Evolutionary conservation across 2,797 vertebrate genomes (phyloP).

Genomic region (Hydrocynus forskahlii): DNA sequence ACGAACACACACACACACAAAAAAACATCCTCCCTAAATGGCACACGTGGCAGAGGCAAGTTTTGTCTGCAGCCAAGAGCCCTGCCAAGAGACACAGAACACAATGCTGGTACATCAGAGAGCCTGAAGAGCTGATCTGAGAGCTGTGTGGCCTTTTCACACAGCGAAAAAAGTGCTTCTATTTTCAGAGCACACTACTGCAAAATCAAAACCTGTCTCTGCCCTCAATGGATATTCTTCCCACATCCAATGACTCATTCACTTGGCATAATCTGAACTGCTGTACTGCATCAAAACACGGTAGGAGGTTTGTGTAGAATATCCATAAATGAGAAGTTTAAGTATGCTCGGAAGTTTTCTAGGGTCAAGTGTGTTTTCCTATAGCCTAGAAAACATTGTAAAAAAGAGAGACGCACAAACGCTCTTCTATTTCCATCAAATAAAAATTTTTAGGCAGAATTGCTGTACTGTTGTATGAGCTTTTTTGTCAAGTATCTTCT

Average conservation of each 20-base stretch:
- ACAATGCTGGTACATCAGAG: not conserved
- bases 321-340: conserved; percentile 6
- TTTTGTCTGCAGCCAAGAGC: not conserved
- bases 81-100: conserved; percentile 57
- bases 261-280: not conserved
- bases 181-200: not conserved
- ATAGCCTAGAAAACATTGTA: not conserved
- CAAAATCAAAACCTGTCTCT: conserved; percentile 24
- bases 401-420: conserved; percentile 3
- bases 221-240: conserved; percentile 1
- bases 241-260: conserved; percentile 28
- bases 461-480: not conserved
- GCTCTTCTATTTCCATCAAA: not conserved
- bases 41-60: conserved; percentile 4
- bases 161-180: not conserved
- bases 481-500: not conserved
- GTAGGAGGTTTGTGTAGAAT: not conserved
- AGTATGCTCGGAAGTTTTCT: not conserved
- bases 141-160: not conserved
- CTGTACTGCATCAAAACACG: not conserved
- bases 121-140: conserved; percentile 1
- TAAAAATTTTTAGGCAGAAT: not conserved
- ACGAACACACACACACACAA: conserved; percentile 31
- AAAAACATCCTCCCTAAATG: not conserved
- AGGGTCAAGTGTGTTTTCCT: not conserved